Conservation (phyloP, 2,888 invertebrate genomes). For the Lordiphosa fenestrarum region DNA sequence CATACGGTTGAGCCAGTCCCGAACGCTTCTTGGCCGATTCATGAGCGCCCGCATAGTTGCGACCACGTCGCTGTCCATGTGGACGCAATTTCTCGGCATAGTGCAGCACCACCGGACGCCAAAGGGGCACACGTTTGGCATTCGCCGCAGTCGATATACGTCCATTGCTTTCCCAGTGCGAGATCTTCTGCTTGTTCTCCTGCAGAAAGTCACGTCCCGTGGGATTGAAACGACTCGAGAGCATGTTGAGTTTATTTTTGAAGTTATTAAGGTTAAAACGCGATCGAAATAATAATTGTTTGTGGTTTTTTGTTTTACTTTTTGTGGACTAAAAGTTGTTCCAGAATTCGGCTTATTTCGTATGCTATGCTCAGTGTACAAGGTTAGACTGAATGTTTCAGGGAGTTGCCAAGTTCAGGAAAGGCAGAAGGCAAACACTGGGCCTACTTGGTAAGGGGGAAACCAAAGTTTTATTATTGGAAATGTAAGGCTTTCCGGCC, state of each 20-base stretch:
- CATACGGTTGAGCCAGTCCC: conserved; percentile 21
- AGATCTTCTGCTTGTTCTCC: conserved; percentile 27
- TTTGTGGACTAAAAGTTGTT: conserved; percentile 2
- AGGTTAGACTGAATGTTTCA: conserved; percentile 11
- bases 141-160: conserved; percentile 11
- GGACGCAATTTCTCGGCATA: conserved; percentile 24
- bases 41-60: background rate
- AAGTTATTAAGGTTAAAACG: background rate
- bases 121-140: conserved; percentile 13
- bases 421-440: background rate
- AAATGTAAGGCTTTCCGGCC: background rate
- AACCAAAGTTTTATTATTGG: background rate
- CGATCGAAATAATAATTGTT: background rate
- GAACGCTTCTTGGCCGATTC: conserved; percentile 9
- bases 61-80: background rate
- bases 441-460: conserved; percentile 3
- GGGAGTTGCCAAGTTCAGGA: background rate
- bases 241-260: background rate
- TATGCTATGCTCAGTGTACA: conserved; percentile 21
- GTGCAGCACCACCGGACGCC: conserved; percentile 31
- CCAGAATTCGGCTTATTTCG: background rate
- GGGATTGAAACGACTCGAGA: conserved; percentile 15
- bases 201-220: conserved; percentile 29
- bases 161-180: conserved; percentile 17
- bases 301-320: background rate